These are phyloP conservation scores for Epizoanthus stellaris DNA, from an alignment of 92 coral and sea anemone species.

Conservation along the genomic window DNA sequence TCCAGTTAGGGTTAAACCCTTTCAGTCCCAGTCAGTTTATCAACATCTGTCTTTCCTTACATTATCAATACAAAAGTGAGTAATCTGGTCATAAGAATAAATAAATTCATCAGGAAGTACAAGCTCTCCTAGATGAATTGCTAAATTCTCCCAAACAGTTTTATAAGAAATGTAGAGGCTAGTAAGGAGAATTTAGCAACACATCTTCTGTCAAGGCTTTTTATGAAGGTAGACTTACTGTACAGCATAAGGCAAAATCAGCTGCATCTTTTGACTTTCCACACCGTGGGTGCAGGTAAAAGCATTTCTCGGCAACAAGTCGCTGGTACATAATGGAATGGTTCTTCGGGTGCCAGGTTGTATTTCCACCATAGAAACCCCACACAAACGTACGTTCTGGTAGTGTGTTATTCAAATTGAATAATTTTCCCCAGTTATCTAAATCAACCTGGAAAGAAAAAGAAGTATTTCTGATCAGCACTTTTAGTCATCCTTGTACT, in stretches of 20 bases:
- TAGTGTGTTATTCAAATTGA: conserved; percentile 48
- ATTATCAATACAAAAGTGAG: too few species aligned
- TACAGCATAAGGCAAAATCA: conserved; percentile 75
- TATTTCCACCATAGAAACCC: conserved; percentile 68
- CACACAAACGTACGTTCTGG: conserved; percentile 68
- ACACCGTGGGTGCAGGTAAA: conserved; percentile 73
- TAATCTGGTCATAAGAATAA: too few species aligned
- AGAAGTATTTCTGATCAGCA: neutral
- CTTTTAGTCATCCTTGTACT: neutral
- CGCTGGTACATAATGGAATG: conserved; percentile 27
- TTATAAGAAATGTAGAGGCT: too few species aligned
- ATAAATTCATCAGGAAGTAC: too few species aligned
- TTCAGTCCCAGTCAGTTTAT: too few species aligned
- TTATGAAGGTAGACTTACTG: conserved; percentile 33
- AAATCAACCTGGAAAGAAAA: conserved; percentile 58
- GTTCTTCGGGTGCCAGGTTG: neutral
- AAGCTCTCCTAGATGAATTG: too few species aligned
- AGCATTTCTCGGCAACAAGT: conserved; percentile 51
- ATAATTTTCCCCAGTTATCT: conserved; percentile 75
- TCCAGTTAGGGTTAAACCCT: too few species aligned
- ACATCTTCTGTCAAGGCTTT: too few species aligned
- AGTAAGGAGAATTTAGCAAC: too few species aligned
- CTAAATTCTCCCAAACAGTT: too few species aligned
- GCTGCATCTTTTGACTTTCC: conserved; percentile 75
- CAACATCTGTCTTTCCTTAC: too few species aligned